These are phyloP conservation scores for Numenius phaeopus DNA, from an alignment of 2,797 vertebrate genomes.

Conservation along the genomic window DNA sequence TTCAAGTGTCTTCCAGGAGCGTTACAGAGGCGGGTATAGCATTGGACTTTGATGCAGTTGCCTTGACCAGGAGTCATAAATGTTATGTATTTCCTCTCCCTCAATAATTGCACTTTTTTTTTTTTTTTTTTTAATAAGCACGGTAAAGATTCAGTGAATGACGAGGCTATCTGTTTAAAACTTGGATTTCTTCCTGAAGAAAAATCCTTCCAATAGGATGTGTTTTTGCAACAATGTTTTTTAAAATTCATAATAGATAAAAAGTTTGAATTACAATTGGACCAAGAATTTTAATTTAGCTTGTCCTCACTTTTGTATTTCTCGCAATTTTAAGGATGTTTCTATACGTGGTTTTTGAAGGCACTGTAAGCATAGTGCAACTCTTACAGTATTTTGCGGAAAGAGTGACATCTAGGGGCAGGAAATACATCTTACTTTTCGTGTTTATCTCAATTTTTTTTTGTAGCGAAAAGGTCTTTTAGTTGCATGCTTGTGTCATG, in stretches of 20 bases:
- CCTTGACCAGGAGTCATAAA: neutral
- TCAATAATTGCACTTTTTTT: neutral
- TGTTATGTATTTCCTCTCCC: neutral
- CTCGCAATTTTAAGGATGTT: neutral
- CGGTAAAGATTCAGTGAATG: neutral
- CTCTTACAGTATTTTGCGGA: neutral
- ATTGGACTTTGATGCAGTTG: neutral
- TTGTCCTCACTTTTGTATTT: rapidly evolving
- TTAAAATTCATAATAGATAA: neutral
- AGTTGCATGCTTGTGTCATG: conserved; percentile 97
- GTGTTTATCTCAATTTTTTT: neutral
- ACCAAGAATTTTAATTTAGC: neutral
- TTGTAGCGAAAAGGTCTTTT: conserved; percentile 93
- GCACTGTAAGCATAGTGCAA: neutral
- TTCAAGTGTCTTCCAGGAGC: neutral
- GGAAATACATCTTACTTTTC: neutral
- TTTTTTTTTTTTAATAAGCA: neutral
- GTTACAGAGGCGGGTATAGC: neutral
- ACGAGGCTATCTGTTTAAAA: neutral
- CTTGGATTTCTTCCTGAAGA: neutral
- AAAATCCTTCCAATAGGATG: neutral
- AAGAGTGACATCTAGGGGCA: conserved; percentile 41
- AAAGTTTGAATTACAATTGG: neutral
- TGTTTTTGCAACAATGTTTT: neutral
- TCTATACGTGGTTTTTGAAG: neutral